Evolutionary conservation across 2,888 invertebrate species (phyloP), one percentile per base, ranked within the genome.

Genomic region (Clostera curtula): DNA sequence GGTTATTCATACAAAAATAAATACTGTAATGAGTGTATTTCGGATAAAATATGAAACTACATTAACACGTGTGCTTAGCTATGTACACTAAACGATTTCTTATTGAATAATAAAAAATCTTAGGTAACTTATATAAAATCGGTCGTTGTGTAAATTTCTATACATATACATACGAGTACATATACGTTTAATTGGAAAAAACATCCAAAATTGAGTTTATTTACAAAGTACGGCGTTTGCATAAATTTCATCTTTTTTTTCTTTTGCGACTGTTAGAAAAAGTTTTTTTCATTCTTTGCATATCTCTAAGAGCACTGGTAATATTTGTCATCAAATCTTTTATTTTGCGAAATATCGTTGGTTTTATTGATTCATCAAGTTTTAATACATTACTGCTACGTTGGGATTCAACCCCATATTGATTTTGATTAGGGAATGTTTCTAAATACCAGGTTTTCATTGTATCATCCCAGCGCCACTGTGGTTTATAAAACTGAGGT

Each of bases 391-490:
- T 53, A 28, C 40, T 62, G 6, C 14, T 20, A 19, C 30, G 34
- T 44, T 42, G 45, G 17, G 56, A 44, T 12, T 43, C 33, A 40
- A 60, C 56, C 25, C 40, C 59, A 10, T 23, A 15, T 4, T 15
- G 10, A 19, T 68, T 58, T 28, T 64, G 65, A 46, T 79, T 71
- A 10, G 77, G 67, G 30, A 70, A 69, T 1, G 71, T 61, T 34
- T 79, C 55, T 18, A 73, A 55, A 26, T 74, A 66, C 87, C 86
- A 87, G 1, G 83, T 79, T 60, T 87, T 86, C 13, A 85, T 72
- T 24, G 77, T 63, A 16, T 86, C 74, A 50, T 88, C 85, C 87
- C 86, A 87, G 40, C 82, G 84, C 87, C 87, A 87, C 8, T 85
- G 75, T 11, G 87, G 86, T 22, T 58, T 74, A 33, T 83, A 74